Percentiles rank a stretch among this genome's conserved stretches.
Conservation (phyloP, 2,113 vertebrate species). For the Dromiciops gliroides region DNA sequence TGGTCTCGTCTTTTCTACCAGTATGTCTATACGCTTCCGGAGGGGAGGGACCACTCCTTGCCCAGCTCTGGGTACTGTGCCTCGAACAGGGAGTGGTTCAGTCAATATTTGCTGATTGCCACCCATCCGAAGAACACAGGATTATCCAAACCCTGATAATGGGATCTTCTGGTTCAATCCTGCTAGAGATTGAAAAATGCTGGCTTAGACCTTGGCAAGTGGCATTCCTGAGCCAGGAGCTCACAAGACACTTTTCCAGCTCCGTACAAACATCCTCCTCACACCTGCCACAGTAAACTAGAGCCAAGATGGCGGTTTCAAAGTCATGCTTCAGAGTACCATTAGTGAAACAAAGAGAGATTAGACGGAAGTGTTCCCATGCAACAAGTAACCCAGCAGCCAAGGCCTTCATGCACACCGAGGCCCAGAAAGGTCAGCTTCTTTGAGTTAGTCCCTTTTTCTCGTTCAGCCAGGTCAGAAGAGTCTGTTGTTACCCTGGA, state of each 20-base stretch:
- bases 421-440: slow-evolving; percentile 20
- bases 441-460: neutral
- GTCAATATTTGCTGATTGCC: slow-evolving; percentile 34
- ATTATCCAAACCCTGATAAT: neutral
- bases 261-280: neutral
- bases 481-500: slow-evolving; percentile 38
- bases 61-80: slow-evolving; percentile 1
- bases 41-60: neutral
- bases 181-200: slow-evolving; percentile 8
- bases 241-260: neutral
- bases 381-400: slow-evolving; percentile 47
- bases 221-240: slow-evolving; percentile 34
- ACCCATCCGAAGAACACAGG: neutral
- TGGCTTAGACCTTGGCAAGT: neutral
- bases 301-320: slow-evolving; percentile 20
- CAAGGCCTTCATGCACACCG: slow-evolving; percentile 41
- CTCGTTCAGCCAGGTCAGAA: slow-evolving; percentile 51
- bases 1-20: neutral
- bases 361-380: slow-evolving; percentile 30
- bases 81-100: neutral
- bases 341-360: slow-evolving; percentile 33
- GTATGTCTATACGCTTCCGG: neutral
- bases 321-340: neutral
- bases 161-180: slow-evolving; percentile 9
- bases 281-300: neutral